Conservation (phyloP, 2,113 vertebrate species). For the Anolis sagrei region DNA sequence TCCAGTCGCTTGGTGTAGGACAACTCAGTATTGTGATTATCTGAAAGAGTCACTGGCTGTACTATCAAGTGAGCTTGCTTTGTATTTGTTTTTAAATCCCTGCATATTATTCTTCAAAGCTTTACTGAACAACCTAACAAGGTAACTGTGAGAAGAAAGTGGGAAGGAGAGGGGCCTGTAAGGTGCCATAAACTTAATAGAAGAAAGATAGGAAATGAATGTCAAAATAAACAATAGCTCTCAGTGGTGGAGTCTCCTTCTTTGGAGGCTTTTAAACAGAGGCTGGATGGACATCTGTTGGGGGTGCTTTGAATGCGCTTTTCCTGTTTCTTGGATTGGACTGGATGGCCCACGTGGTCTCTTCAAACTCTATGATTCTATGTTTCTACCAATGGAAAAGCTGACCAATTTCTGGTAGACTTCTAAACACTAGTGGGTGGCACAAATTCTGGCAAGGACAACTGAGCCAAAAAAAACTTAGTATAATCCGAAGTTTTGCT, state of each 20-base stretch:
- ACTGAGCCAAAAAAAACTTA: background rate
- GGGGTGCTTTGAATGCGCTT: too few species aligned
- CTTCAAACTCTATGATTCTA: too few species aligned
- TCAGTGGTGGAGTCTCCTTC: too few species aligned
- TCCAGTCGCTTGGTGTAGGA: background rate
- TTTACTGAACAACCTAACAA: too few species aligned
- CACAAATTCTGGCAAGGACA: background rate
- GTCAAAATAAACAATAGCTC: background rate
- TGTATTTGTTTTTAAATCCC: background rate
- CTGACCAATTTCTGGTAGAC: background rate
- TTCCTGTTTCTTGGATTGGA: too few species aligned
- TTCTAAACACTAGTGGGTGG: background rate
- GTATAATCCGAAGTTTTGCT: background rate
- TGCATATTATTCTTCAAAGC: background rate
- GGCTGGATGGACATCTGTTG: too few species aligned
- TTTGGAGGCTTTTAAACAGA: too few species aligned
- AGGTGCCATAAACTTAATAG: background rate
- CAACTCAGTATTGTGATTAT: background rate
- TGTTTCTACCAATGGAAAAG: background rate
- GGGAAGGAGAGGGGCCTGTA: too few species aligned
- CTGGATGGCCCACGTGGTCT: too few species aligned
- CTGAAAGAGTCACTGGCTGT: background rate
- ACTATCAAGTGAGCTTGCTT: background rate
- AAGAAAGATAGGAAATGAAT: background rate
- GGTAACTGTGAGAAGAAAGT: too few species aligned